Percentiles rank a stretch among this genome's conserved stretches.
Evolutionary conservation across 1,140 invertebrate genomes (phyloP).

Genomic region (Hyphantria cunea): DNA sequence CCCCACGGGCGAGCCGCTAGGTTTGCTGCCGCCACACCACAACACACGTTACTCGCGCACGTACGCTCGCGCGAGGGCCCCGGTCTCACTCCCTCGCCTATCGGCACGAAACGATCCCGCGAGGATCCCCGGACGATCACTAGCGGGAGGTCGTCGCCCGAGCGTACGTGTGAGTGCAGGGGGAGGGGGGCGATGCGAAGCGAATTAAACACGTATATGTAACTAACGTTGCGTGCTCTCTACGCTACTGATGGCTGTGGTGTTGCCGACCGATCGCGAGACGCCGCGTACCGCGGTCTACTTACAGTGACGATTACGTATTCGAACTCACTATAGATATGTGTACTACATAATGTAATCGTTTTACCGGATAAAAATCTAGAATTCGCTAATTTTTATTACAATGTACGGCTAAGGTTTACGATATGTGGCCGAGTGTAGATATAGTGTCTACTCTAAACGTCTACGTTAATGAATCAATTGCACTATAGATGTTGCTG

Average conservation of each 20-base stretch:
- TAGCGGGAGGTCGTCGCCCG: conserved; percentile 12
- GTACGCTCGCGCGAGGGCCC: conserved; percentile 36
- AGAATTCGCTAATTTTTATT: background rate
- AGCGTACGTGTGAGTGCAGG: conserved; percentile 28
- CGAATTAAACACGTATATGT: conserved; percentile 39
- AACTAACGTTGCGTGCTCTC: conserved; percentile 41
- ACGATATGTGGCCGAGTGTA: background rate
- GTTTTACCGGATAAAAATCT: conserved; percentile 4
- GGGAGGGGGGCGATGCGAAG: conserved; percentile 46
- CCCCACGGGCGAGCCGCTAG: conserved; percentile 39
- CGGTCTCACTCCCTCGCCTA: background rate
- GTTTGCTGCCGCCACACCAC: conserved; percentile 49
- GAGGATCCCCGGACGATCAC: background rate
- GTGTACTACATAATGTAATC: conserved; percentile 2
- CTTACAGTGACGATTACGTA: background rate
- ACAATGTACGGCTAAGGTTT: background rate
- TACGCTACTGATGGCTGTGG: conserved; percentile 30
- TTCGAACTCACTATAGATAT: background rate
- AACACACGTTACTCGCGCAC: conserved; percentile 41
- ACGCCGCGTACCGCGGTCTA: background rate
- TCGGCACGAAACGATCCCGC: conserved; percentile 14
- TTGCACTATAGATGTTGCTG: background rate
- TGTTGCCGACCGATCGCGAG: background rate
- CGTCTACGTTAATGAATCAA: background rate
- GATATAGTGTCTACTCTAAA: conserved; percentile 16